Base-by-base conservation (phyloP, 2,797 vertebrate genomes). In the Peromyscus aztecus region DNA sequence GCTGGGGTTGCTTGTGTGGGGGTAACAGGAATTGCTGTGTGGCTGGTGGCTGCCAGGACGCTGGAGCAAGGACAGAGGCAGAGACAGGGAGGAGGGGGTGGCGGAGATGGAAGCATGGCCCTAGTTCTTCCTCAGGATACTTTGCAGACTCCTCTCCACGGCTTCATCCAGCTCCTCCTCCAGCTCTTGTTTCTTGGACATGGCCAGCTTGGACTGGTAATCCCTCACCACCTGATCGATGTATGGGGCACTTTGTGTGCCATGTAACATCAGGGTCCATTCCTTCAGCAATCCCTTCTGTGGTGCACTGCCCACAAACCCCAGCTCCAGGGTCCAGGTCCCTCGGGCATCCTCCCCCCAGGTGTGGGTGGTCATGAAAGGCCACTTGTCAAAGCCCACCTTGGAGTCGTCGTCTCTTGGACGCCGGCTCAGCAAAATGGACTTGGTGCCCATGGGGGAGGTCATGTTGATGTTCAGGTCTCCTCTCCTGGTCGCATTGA, bases 371-470 rank as follows among this genome's bases (percentile, higher is more conserved):
- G 99, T 99, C 99, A 99, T 99, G 98, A 99, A 99, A 98, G 99
- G 99, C 99, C 99, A 99, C 97, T 99, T 99, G 99, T 99, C 99
- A 91, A 99, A 99, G 97, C 99, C 99, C 98, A 99, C 99, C 97
- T 99, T 99, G 98, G 99, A 98, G 98, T 99, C 99, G 0, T 99
- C 99, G 63, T 99, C 99, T 17, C 99, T 99, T 4, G 99, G 99
- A 69, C 99, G 99, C 49, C 99, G 99, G 98, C 99, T 99, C 97
- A 99, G 99, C 97, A 99, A 98, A 96, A 99, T 99, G 97, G 99
- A 99, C 98, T 99, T 99, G 34, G 99, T 99, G 95, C 99, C 99
- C 99, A 99, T 99, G 0, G 99, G 99, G 0, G 99, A 99, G 55
- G 99, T 99, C 99, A 99, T 99, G 98, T 99, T 99, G 98, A 99